Conservation (phyloP, 2,888 invertebrate species). For the Euclidia mi region DNA sequence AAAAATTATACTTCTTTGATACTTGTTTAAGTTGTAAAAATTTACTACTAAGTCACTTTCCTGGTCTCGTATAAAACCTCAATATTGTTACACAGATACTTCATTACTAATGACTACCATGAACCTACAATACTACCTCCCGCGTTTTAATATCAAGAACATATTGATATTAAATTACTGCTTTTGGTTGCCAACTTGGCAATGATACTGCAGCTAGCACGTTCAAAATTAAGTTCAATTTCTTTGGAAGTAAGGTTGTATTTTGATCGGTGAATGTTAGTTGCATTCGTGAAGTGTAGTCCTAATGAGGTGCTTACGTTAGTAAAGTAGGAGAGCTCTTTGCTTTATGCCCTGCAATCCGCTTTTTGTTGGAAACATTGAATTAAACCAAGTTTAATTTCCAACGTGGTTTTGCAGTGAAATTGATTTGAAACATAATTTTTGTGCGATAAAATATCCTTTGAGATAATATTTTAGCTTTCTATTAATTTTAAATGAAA, state of each 20-base stretch:
- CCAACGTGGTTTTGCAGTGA: constrained; percentile 32
- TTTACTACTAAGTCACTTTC: no score
- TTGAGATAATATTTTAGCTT: no score
- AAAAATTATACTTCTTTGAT: no score
- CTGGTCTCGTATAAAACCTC: no score
- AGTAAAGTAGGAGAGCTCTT: constrained; percentile 50
- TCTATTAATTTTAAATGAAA: no score
- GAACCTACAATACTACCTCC: neutral
- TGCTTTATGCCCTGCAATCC: constrained; percentile 54
- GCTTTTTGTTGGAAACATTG: constrained; percentile 52
- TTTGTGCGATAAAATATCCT: neutral
- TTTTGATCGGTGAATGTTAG: constrained; percentile 12
- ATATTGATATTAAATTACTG: constrained; percentile 37
- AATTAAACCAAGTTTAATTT: constrained; percentile 50
- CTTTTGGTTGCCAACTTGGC: constrained; percentile 28
- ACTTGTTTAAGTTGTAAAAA: no score
- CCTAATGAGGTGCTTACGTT: constrained; percentile 61
- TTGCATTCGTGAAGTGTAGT: constrained; percentile 36
- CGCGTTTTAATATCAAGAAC: constrained; percentile 15
- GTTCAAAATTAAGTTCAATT: constrained; percentile 24
- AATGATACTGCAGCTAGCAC: constrained; percentile 1
- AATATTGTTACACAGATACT: neutral
- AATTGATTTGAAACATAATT: constrained; percentile 37
- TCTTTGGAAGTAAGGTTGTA: neutral
- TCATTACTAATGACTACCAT: neutral